Evolutionary conservation across 1,140 invertebrate genomes (phyloP), one percentile per base, ranked within the genome.

Genomic region (Chymomyza costata): DNA sequence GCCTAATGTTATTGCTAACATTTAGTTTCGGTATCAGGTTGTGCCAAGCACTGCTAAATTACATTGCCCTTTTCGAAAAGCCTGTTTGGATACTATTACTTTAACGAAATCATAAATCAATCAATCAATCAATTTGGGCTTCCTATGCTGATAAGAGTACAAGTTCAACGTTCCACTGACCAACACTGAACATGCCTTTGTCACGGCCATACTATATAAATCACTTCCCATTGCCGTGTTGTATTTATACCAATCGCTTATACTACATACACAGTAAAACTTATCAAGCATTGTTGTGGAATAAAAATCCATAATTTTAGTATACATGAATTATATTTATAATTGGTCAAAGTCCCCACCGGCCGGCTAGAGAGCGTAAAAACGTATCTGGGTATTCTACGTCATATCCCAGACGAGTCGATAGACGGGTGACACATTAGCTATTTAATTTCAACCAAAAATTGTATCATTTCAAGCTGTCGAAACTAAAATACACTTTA

Each of bases 391-490:
- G 19, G 30, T 44, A 37, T 43, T 37, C 51, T 61, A 71, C 73
- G 71, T 78, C 71, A 78, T 62, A 16, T 21, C 47, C 28, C 37
- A 44, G n/a, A 49, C 58, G 53, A 50, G 65, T 5, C 51, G 45
- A 37, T 25, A 55, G 65, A 68, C 59, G 18, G 58, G 67, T 78
- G 71, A 78, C 71, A 78, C 73, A 78, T 78, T 78, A 47, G 37
- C 38, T 25, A n/a, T n/a, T n/a, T n/a, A n/a, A n/a, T n/a, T n/a
- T n/a, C n/a, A n/a, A n/a, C n/a, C n/a, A n/a, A n/a, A n/a, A n/a
- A n/a, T n/a, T n/a, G n/a, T n/a, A n/a, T n/a, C n/a, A n/a, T n/a
- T n/a, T n/a, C n/a, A n/a, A n/a, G n/a, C n/a, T n/a, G n/a, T n/a
- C n/a, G n/a, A n/a, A n/a, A n/a, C n/a, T n/a, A n/a, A n/a, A n/a